These are phyloP conservation scores for Phacellophora camtschatica DNA, from an alignment of 30 jellyfish, hydroid and myxozoan species.

Conservation along the genomic window DNA sequence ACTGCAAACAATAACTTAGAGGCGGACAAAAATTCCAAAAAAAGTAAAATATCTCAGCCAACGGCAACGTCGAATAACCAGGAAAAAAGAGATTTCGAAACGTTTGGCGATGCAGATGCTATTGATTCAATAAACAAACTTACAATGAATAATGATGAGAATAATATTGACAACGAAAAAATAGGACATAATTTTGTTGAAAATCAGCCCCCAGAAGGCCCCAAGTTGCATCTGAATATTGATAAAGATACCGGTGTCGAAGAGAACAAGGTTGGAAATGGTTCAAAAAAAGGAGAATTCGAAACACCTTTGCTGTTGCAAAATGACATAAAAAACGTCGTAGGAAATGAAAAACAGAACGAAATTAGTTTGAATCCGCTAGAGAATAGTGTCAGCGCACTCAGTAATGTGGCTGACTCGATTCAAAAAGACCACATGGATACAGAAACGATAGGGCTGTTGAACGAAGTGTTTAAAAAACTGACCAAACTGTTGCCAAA, in stretches of 20 bases:
- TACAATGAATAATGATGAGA: not conserved
- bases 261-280: not conserved
- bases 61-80: constrained; percentile 3
- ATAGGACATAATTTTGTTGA: not conserved
- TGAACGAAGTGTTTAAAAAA: constrained; percentile 57
- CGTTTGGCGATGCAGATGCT: constrained; percentile 31
- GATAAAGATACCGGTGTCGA: not conserved
- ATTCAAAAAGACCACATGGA: constrained; percentile 54
- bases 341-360: constrained; percentile 38
- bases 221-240: constrained; percentile 40
- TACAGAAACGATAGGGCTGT: constrained; percentile 52
- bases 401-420: constrained; percentile 27
- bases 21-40: not conserved
- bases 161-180: constrained; percentile 13
- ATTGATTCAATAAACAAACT: constrained; percentile 1
- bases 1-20: not conserved
- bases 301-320: constrained; percentile 2
- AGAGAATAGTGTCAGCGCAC: constrained; percentile 52
- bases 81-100: constrained; percentile 59
- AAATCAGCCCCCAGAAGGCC: not conserved
- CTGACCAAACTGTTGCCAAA: constrained; percentile 51
- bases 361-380: constrained; percentile 44
- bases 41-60: constrained; percentile 9
- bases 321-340: not conserved
- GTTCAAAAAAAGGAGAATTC: not conserved